phyloP scores from a whole-genome alignment of 2,888 invertebrate genomes.

The Listrodromus nycthemerus region DNA sequence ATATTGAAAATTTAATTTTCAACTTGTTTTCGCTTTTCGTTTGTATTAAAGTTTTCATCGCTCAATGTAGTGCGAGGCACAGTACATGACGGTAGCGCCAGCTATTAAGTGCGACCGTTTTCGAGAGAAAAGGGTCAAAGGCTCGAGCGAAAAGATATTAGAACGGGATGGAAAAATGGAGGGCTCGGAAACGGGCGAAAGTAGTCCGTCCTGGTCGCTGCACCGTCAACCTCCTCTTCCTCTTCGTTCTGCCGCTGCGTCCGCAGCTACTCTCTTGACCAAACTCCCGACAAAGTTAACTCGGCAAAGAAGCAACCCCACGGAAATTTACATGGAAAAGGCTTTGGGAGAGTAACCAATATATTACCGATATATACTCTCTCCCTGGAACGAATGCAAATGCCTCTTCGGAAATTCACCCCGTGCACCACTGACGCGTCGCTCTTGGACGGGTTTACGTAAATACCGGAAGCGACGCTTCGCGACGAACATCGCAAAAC shows the following conservation, averaged over 20 bases:
- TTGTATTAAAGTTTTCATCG: not conserved
- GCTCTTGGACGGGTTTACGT: slow-evolving; percentile 67
- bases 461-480: slow-evolving; percentile 71
- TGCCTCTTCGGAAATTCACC: slow-evolving; percentile 75
- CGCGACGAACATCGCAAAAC: slow-evolving; percentile 58
- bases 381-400: slow-evolving; percentile 79
- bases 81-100: not conserved
- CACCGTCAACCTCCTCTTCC: not conserved
- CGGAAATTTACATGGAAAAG: slow-evolving; percentile 79
- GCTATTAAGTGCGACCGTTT: slow-evolving; percentile 14
- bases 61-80: not conserved
- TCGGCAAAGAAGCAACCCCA: slow-evolving; percentile 57
- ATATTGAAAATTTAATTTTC: no score
- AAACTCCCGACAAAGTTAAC: slow-evolving; percentile 56
- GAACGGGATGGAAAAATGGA: slow-evolving; percentile 28
- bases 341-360: slow-evolving; percentile 74
- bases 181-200: slow-evolving; percentile 21
- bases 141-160: slow-evolving; percentile 41
- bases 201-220: slow-evolving; percentile 12
- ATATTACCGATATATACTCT: slow-evolving; percentile 71
- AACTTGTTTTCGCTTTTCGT: no score
- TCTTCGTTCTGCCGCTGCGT: slow-evolving; percentile 28
- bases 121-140: slow-evolving; percentile 36
- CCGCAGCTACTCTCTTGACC: slow-evolving; percentile 37
- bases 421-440: slow-evolving; percentile 64